Evolutionary conservation across 1,140 invertebrate species (phyloP), one percentile per base, ranked within the genome.

Genomic region (Hirudo medicinalis): DNA sequence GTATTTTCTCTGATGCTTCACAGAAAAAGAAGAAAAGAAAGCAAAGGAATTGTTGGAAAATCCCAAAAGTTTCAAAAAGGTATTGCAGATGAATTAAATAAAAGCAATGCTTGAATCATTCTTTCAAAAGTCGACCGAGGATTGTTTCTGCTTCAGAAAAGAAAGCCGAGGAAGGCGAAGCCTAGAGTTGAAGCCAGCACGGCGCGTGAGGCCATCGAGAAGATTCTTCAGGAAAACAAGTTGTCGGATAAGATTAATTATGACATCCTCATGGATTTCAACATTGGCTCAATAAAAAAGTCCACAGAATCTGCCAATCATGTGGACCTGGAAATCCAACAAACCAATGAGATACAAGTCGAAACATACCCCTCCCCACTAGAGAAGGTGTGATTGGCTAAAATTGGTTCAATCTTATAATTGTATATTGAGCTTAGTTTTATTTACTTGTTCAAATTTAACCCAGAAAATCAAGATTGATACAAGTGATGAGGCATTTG

Each of bases 191-290:
- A 78, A 60, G 89, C 91, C 0, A 90, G 88, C 72, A 90, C 88
- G n/a, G 90, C 91, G 20, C 85, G 84, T 2, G 92, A 96, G 83
- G 93, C 92, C 0, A 92, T 96, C 40, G 91, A 93, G 78, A 94
- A 92, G 80, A 93, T 97, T 87, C 80, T 97, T 11, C 89, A 92
- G 76, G 92, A 95, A 76, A 96, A 94, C 80, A 91, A 91, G 79
- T 89, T 98, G 72, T 97, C 94, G 0, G 88, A 87, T 8, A 98
- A 98, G 86, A 96, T 98, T 49, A 96, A 98, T 82, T 98, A 97
- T 78, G 94, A 97, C 76, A 94, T 97, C 25, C 82, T 98, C 19
- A 92, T 91, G 77, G 90, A 87, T 78, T 82, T 94, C 11, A 82
- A 75, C 87, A 87, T 68, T 11, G 29, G 43, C 43, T 49, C 43